Evolutionary conservation across 2,797 vertebrate species (phyloP), one percentile per base, ranked within the genome.

Genomic region (Jordanella pulchra): DNA sequence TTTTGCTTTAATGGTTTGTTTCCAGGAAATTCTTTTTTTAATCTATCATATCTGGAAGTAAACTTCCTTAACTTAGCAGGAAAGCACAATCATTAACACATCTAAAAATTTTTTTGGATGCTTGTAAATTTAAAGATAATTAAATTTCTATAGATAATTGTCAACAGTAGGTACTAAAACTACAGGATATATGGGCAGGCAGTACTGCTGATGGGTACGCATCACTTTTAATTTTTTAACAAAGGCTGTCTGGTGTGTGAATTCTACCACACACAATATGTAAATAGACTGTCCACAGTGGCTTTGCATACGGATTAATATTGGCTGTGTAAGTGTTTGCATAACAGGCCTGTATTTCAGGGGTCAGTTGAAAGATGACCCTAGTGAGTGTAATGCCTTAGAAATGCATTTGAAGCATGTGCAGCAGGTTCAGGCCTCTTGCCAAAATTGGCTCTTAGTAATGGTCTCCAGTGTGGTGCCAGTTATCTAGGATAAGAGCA

Each of bases 321-420:
- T 71, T 67, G 69, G 68, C 71, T 73, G 73, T 69, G 71, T 73
- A 72, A 39, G 68, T 84, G 70, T 79, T 63, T 81, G 61, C 73
- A 71, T 73, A 73, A 69, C 77, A 77, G 65, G 70, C 44, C 58
- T 75, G 66, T 51, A 72, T 56, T 65, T 72, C 15, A 55, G 66
- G 32, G 81, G 69, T 77, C 69, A 67, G 67, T 56, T 81, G 90
- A 92, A 92, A 92, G 83, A 73, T 67, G 78, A 93, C 80, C 82
- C 83, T 30, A 32, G 74, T 80, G 74, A 80, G 71, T 58, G 79
- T 86, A 83, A 89, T 74, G 61, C 66, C 71, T 63, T 70, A 85
- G 87, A 87, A 77, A 87, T 85, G 81, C 75, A 63, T 84, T 72
- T 76, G 84, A 82, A 89, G 78, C 73, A 81, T 44, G 64, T 66